phyloP scores from a whole-genome alignment of 1,140 invertebrate genomes.

The Dryas iulia region DNA sequence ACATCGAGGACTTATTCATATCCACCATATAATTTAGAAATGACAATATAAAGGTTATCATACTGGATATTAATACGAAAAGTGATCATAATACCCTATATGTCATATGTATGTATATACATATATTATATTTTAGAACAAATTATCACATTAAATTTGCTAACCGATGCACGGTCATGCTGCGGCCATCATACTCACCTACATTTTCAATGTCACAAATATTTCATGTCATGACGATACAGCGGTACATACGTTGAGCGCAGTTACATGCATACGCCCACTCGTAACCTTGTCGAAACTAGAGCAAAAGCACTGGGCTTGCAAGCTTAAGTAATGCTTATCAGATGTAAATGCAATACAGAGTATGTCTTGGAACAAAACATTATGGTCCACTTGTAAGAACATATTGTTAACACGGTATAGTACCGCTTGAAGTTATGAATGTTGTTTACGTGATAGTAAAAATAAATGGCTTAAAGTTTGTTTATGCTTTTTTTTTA shows the following conservation, averaged over 20 bases:
- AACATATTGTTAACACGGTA: not conserved
- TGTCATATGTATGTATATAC: not conserved
- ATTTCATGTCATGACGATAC: slow-evolving; percentile 33
- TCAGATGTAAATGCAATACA: not conserved
- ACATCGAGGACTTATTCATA: too few relatives aligned
- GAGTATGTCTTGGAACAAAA: not conserved
- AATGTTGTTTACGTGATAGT: not conserved
- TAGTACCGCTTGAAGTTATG: not conserved
- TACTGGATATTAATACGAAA: not conserved
- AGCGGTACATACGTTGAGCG: slow-evolving; percentile 11
- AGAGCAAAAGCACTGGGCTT: slow-evolving; percentile 37
- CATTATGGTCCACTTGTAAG: not conserved
- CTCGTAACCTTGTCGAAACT: slow-evolving; percentile 51
- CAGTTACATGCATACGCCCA: slow-evolving; percentile 31
- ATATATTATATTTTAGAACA: not conserved
- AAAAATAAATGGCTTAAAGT: not conserved
- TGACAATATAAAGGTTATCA: not conserved
- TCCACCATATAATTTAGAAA: not conserved
- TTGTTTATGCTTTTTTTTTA: too few relatives aligned
- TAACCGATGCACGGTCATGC: slow-evolving; percentile 18
- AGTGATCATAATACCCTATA: not conserved
- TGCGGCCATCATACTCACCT: slow-evolving; percentile 30
- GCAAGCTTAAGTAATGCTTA: slow-evolving; percentile 15
- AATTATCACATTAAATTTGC: slow-evolving; percentile 19
- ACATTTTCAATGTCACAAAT: slow-evolving; percentile 47